Base-by-base conservation (phyloP, 2,113 vertebrate species). In the Saccopteryx bilineata region DNA sequence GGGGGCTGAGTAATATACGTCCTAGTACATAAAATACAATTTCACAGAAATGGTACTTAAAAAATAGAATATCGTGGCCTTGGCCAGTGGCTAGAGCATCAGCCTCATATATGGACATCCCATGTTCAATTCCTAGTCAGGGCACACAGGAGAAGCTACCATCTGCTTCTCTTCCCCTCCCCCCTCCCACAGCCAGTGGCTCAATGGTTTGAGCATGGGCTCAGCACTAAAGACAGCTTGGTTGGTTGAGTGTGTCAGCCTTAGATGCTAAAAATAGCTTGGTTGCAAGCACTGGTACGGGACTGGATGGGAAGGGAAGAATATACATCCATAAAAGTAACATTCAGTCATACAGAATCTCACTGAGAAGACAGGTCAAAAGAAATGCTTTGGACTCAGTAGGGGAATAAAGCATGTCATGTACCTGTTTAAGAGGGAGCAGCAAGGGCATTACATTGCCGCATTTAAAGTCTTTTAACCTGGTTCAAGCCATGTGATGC, bases 301-400 rank as follows among this genome's bases (percentile, higher is more conserved):
- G 39, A 39, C 39, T 2, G 39, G 39, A 39, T 39, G 39, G 39
- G 39, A 39, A 39, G 39, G 39, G 39, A 39, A 46, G 18, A 78
- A 66, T 66, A 95, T 58, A 75, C n/a, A 90, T 21, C 18, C n/a
- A 39, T n/a, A 48, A 4, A 93, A 79, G 52, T 39, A 88, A 71
- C 31, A 91, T 86, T 89, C 39, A 74, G 33, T 87, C 65, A 61
- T 13, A 28, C 66, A 93, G 60, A 87, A 85, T 56, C 66, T 96
- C 66, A 74, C 1, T 76, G 26, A 87, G 18, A 15, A 50, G n/a
- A 90, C 60, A 95, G 92, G 46, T 69, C n/a, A 63, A 89, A 33
- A 95, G 61, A 81, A 96, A 89, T 28, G 6, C 56, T 96, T 71
- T 89, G 63, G 23, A 80, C 6, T 31, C 19, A 75, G 28, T 0